phyloP scores from a whole-genome alignment of 2,113 vertebrate species.

The Phoxinus phoxinus region DNA sequence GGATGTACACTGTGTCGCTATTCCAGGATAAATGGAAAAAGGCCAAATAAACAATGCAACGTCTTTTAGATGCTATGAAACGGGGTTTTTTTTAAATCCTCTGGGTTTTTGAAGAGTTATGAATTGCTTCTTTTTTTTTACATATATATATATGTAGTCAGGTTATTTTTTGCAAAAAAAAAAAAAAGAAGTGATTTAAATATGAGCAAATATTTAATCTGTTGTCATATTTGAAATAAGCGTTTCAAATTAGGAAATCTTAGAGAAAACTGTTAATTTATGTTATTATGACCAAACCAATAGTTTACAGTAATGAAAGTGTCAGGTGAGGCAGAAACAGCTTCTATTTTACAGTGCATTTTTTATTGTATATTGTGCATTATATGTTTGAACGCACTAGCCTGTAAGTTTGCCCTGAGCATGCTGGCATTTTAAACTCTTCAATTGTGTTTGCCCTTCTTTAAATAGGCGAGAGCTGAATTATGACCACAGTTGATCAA shows the following conservation, averaged over 20 bases:
- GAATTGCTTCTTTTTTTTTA: too few species aligned
- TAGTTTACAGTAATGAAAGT: background rate
- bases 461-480: slow-evolving; percentile 77
- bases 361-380: background rate
- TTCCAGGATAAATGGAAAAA: background rate
- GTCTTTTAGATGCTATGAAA: background rate
- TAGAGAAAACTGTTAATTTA: background rate
- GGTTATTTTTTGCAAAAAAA: too few species aligned
- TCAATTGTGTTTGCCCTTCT: slow-evolving; percentile 32
- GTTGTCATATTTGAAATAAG: background rate
- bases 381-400: background rate
- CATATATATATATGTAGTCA: too few species aligned
- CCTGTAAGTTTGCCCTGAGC: background rate
- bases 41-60: background rate
- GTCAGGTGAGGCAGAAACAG: background rate
- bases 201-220: background rate
- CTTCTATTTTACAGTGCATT: background rate
- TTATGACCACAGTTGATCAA: slow-evolving; percentile 80
- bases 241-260: too few species aligned
- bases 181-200: background rate
- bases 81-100: background rate
- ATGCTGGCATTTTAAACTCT: slow-evolving; percentile 25
- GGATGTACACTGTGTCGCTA: background rate
- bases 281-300: background rate
- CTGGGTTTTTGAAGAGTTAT: too few species aligned